Evolutionary conservation across 2,113 vertebrate genomes (phyloP), one percentile per base, ranked within the genome.

Genomic region (Lophius piscatorius): DNA sequence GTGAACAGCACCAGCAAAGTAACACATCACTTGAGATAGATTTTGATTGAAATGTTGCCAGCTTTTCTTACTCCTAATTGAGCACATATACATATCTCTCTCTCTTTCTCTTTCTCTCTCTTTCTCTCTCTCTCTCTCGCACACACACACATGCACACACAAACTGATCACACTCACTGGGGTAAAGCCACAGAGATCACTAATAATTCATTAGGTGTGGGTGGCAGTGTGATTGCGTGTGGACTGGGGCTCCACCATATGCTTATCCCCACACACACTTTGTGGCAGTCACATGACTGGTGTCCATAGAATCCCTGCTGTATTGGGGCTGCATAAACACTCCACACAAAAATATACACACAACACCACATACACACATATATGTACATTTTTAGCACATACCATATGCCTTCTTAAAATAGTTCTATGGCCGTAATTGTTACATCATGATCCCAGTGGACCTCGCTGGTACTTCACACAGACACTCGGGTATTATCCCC

Each of bases 191-290:
- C 47, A 1, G 41, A 47, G 44, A 28, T 51, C 6, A 16, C 72
- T 76, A 82, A 80, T 76, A 80, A 88, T 83, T 80, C 14, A 3
- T 47, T 2, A 8, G 26, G 47, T 50, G 54, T 55, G 44, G 14
- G 42, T 20, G 51, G 22, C n/a, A 34, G 13, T 20, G 39, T 39
- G 26, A 5, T 55, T 38, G 45, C 29, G 63, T 38, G 46, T 28
- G 54, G 3, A 20, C 50, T 22, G 36, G 42, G 35, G 34, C 34
- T 74, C 63, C 55, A 81, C 85, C 85, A 84, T 87, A 83, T 87
- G 85, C 44, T 64, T 52, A 56, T 62, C 78, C 78, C 76, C 71
- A 78, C 78, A 40, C 73, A 58, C 73, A 52, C 78, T 36, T 64
- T 70, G 71, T 63, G 70, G 68, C 64, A 63, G 63, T 56, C 68